phyloP scores from a whole-genome alignment of 2,888 invertebrate genomes.

The Trachelus stipa region DNA sequence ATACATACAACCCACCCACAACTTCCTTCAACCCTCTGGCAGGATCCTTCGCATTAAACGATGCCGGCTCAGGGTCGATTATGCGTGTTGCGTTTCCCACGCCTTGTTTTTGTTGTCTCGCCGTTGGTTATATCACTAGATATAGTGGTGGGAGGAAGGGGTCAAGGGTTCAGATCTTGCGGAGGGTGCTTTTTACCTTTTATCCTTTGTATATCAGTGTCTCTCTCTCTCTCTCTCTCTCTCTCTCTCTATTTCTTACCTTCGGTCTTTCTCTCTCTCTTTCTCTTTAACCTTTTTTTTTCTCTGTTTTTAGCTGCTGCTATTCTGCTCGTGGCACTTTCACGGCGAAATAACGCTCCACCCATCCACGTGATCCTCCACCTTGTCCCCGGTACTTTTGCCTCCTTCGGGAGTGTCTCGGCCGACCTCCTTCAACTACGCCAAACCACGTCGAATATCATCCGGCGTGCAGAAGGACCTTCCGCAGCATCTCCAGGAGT shows the following conservation, averaged over 20 bases:
- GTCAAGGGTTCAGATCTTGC: not conserved
- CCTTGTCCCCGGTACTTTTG: not conserved
- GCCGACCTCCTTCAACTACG: not conserved
- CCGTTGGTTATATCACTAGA: not conserved
- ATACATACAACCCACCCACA: constrained; percentile 3
- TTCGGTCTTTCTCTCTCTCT: not conserved
- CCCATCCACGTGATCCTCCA: not conserved
- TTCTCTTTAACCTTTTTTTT: constrained; percentile 11
- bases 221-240: no score
- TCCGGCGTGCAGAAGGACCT: not conserved
- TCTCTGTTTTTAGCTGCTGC: constrained; percentile 13
- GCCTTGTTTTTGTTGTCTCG: constrained; percentile 1
- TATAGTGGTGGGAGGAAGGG: not conserved
- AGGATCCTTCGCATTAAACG: not conserved
- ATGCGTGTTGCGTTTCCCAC: constrained; percentile 10
- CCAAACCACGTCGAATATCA: not conserved
- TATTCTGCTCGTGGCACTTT: constrained; percentile 17
- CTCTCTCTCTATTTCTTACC: not conserved
- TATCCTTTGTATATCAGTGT: not conserved
- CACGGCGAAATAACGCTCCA: constrained; percentile 1
- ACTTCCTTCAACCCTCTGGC: not conserved
- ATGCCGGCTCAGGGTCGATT: not conserved
- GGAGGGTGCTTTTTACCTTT: not conserved
- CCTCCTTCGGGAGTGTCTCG: not conserved
- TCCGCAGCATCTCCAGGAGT: not conserved